Evolutionary conservation across 2,797 vertebrate genomes (phyloP), one percentile per base, ranked within the genome.

Genomic region (Anabacerthia variegaticeps): DNA sequence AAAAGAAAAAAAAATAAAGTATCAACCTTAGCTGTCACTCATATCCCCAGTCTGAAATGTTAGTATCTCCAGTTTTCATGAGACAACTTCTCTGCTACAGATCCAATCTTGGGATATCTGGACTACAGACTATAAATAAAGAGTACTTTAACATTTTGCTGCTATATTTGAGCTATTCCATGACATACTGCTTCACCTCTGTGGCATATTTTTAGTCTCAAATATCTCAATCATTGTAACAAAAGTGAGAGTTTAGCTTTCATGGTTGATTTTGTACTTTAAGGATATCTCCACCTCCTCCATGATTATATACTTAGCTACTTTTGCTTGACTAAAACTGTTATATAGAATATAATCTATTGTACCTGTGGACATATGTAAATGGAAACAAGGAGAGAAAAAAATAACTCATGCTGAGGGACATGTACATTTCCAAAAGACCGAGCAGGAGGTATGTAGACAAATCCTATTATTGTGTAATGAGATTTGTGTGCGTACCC

Each of bases 381-480:
- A 96, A 91, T 94, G 80, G 86, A 93, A 97, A 95, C 85, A 96
- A 94, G 89, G 10, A 67, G 63, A 2, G 12, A 72, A 91, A 93
- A 95, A 85, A 91, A 58, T 14, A 63, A 89, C 85, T 65, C 95
- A 96, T 96, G 95, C 94, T 97, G 96, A 96, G 97, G 89, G 78
- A 97, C 93, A 97, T 91, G 87, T 91, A 89, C 23, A 28, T 94
- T 97, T 97, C 96, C 89, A 93, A 97, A 97, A 92, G 89, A 94
- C 73, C 89, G 92, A 97, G 95, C 96, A 96, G 93, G 93, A 97
- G 96, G 95, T 96, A 96, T 97, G 97, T 93, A 96, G 97, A 93
- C 94, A 98, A 98, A 98, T 98, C 98, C 97, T 97, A 94, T 98
- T 98, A 97, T 83, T 88, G 72, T 41, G 68, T 98, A 98, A 98